phyloP scores from a whole-genome alignment of 2,797 vertebrate species.

The Ciconia nigra region DNA sequence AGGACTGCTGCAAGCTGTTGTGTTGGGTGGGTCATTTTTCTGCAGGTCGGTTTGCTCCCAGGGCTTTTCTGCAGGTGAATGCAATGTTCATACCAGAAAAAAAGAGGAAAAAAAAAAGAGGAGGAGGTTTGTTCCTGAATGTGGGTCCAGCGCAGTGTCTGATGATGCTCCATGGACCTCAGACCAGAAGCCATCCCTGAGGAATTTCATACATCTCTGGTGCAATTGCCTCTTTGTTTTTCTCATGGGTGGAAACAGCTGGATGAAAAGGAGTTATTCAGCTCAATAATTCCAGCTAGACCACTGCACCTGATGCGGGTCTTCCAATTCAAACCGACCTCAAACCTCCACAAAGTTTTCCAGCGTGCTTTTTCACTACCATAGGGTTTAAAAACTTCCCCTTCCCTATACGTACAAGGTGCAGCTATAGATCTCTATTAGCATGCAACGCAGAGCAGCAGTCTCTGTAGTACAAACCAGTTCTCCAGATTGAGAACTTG shows the following conservation, averaged over 20 bases:
- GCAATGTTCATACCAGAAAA: not conserved
- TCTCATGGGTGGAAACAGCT: not conserved
- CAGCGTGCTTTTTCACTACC: not conserved
- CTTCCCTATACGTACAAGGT: not conserved
- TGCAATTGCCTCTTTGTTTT: not conserved
- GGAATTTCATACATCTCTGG: not conserved
- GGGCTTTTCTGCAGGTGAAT: not conserved
- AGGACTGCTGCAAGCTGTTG: not conserved
- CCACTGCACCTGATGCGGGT: not conserved
- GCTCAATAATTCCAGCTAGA: slow-evolving; percentile 26
- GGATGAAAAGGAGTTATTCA: not conserved
- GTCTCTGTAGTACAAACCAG: slow-evolving; percentile 60
- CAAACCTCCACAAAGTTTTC: not conserved
- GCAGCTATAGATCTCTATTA: slow-evolving; percentile 5
- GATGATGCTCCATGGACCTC: not conserved
- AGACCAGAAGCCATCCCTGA: not conserved
- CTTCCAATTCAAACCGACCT: not conserved
- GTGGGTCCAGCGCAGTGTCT: not conserved
- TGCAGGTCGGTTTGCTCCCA: not conserved
- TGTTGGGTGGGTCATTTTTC: not conserved
- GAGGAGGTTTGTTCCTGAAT: not conserved
- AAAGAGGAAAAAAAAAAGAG: no score
- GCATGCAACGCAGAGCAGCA: slow-evolving; percentile 22
- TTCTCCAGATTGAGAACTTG: slow-evolving; percentile 68
- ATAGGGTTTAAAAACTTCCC: not conserved